Evolutionary conservation across 1,140 invertebrate genomes (phyloP).

Genomic region (Eufriesea mexicana): DNA sequence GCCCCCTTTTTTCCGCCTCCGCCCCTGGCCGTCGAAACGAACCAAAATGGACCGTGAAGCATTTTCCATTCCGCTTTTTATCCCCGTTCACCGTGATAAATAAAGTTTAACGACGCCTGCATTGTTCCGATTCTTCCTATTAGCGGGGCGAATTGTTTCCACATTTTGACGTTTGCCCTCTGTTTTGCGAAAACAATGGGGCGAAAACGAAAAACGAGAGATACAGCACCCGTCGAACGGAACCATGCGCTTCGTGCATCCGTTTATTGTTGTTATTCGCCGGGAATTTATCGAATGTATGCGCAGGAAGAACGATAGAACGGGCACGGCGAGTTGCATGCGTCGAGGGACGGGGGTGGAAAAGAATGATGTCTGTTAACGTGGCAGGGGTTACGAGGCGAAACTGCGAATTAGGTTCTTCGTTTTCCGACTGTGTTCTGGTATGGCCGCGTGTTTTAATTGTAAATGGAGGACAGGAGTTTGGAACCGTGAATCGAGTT

Average conservation of each 20-base stretch:
- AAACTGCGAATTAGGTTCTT: neutral
- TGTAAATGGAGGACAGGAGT: too few species aligned
- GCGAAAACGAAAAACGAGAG: neutral
- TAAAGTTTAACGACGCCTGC: slow-evolving; percentile 34
- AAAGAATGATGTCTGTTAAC: neutral
- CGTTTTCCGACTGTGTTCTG: too few species aligned
- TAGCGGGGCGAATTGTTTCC: slow-evolving; percentile 34
- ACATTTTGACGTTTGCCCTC: slow-evolving; percentile 4
- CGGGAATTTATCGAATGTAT: neutral
- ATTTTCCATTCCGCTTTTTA: slow-evolving; percentile 20
- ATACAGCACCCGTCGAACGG: neutral
- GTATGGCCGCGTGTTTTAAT: too few species aligned
- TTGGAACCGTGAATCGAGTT: too few species aligned
- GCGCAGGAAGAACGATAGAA: neutral
- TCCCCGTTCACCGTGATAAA: neutral
- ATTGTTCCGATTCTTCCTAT: slow-evolving; percentile 13
- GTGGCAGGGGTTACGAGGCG: neutral
- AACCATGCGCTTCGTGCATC: slow-evolving; percentile 1
- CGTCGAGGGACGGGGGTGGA: too few species aligned
- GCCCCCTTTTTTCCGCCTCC: neutral
- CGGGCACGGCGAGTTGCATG: too few species aligned
- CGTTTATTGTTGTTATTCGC: slow-evolving; percentile 11
- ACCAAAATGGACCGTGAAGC: neutral
- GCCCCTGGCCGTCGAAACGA: neutral
- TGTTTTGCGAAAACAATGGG: slow-evolving; percentile 26